Percentiles rank a stretch among this genome's conserved stretches.
Evolutionary conservation across 2,888 invertebrate species (phyloP).

Genomic region (Ariolimax columbianus): DNA sequence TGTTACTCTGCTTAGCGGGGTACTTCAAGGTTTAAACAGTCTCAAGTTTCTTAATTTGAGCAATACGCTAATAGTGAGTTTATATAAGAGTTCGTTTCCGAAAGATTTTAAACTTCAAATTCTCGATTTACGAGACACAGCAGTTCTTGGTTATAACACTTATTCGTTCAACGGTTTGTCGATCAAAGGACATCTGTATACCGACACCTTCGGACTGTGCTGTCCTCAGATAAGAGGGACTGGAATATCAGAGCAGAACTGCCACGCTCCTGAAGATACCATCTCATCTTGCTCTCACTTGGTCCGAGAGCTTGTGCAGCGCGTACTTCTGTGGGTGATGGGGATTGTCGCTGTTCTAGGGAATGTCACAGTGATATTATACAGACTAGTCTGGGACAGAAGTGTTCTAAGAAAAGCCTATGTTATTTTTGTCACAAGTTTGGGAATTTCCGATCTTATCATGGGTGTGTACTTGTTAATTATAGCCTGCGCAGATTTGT

Average conservation of each 20-base stretch:
- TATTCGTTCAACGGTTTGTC: slow-evolving; percentile 17
- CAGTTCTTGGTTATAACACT: neutral
- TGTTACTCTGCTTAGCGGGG: neutral
- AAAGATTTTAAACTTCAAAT: neutral
- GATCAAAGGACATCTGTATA: slow-evolving; percentile 19
- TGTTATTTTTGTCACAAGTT: slow-evolving; percentile 67
- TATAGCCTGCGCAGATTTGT: slow-evolving; percentile 71
- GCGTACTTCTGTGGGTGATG: slow-evolving; percentile 65
- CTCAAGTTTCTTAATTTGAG: neutral
- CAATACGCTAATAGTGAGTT: neutral
- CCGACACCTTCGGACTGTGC: slow-evolving; percentile 43
- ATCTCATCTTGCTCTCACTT: slow-evolving; percentile 73
- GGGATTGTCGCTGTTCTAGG: slow-evolving; percentile 31
- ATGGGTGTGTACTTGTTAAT: slow-evolving; percentile 73
- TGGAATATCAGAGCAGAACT: slow-evolving; percentile 51
- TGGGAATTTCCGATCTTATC: slow-evolving; percentile 70
- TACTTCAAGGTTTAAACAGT: neutral
- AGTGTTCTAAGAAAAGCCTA: slow-evolving; percentile 26
- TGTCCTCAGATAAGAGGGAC: slow-evolving; percentile 31
- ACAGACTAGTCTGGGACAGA: slow-evolving; percentile 54
- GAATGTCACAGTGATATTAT: slow-evolving; percentile 40
- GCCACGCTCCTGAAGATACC: slow-evolving; percentile 66
- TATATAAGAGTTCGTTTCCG: neutral
- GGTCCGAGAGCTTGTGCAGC: slow-evolving; percentile 65
- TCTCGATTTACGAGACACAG: neutral